Percentiles rank a stretch among this genome's conserved stretches.
These are phyloP conservation scores for Venusia cambrica DNA, from an alignment of 2,888 invertebrate species.

Conservation along the genomic window DNA sequence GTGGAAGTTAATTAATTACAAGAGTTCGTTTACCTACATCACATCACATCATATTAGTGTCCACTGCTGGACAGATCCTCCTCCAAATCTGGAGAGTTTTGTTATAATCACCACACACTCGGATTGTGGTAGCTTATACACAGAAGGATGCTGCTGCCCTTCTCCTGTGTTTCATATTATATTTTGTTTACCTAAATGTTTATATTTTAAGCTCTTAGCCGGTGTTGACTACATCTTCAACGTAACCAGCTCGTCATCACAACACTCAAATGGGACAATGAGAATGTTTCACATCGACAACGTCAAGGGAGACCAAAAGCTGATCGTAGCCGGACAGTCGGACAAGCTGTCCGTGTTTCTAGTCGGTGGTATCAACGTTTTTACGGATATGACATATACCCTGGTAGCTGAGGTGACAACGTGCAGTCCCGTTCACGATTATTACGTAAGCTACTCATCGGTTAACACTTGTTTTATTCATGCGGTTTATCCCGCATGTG, in stretches of 20 bases:
- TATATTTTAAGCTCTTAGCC: conserved; percentile 47
- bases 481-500: too few species aligned
- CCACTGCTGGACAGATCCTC: too few species aligned
- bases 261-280: conserved; percentile 24
- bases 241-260: conserved; percentile 33
- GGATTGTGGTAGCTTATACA: too few species aligned
- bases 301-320: conserved; percentile 41
- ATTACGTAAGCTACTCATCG: conserved; percentile 61
- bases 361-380: conserved; percentile 46
- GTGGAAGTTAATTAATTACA: too few species aligned
- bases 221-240: conserved; percentile 56
- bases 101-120: too few species aligned
- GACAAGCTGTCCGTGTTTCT: conserved; percentile 52
- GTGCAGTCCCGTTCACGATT: conserved; percentile 54
- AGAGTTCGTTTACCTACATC: too few species aligned
- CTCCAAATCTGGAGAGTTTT: too few species aligned
- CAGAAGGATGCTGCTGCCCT: too few species aligned
- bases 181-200: too few species aligned
- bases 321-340: conserved; percentile 44
- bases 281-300: conserved; percentile 52
- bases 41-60: too few species aligned
- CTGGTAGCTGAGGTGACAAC: conserved; percentile 53
- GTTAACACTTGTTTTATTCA: too few species aligned
- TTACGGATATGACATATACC: conserved; percentile 43
- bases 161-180: too few species aligned